Evolutionary conservation across 2,888 invertebrate species (phyloP).

Genomic region (Pollenia griseotomentosa): DNA sequence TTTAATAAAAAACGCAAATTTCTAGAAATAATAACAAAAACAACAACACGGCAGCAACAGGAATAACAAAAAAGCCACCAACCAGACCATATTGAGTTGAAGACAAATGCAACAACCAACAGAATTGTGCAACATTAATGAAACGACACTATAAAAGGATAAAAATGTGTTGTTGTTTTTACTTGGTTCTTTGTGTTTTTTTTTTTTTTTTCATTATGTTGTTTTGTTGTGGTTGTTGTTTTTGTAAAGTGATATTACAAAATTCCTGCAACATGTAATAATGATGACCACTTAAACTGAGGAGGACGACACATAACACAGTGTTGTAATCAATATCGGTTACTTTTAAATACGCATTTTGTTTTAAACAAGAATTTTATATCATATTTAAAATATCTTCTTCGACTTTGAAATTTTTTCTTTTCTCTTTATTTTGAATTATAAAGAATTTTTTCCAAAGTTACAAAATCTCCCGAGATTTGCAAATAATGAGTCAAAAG

Average conservation of each 20-base stretch:
- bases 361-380: conserved; percentile 28
- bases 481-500: conserved; percentile 51
- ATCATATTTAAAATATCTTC: conserved; percentile 29
- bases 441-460: conserved; percentile 37
- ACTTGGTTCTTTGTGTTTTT: background rate
- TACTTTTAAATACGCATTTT: conserved; percentile 59
- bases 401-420: background rate
- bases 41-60: conserved; percentile 5
- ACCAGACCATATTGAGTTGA: conserved; percentile 56
- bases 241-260: conserved; percentile 73
- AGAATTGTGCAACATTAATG: conserved; percentile 67
- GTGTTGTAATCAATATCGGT: conserved; percentile 63
- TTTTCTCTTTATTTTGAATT: conserved; percentile 2
- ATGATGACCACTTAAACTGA: conserved; percentile 39
- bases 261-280: conserved; percentile 68
- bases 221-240: conserved; percentile 24
- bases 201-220: background rate
- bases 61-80: conserved; percentile 45
- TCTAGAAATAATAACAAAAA: conserved; percentile 66
- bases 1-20: conserved; percentile 66
- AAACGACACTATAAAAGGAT: conserved; percentile 71
- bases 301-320: conserved; percentile 24
- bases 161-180: conserved; percentile 58
- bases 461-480: conserved; percentile 48
- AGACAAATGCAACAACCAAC: conserved; percentile 47